A percentile compares a stretch with the other conserved stretches of the same genome.
phyloP scores from a whole-genome alignment of 2,888 invertebrate species.

The Arctia plantaginis region DNA sequence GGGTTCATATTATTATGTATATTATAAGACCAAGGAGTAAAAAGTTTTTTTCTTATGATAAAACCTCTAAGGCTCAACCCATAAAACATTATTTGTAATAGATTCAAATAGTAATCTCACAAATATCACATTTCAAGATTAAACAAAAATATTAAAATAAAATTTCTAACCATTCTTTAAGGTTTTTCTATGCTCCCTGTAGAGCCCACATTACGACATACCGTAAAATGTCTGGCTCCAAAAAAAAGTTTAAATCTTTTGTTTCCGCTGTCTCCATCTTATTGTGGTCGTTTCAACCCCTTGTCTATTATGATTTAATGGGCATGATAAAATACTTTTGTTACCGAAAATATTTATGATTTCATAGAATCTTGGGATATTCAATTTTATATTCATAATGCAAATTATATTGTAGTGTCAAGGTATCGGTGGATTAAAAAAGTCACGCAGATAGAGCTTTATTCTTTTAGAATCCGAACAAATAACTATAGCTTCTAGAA shows the following conservation, averaged over 20 bases:
- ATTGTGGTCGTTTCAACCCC: slow-evolving; percentile 63
- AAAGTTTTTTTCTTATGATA: neutral
- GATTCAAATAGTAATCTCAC: neutral
- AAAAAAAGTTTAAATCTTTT: slow-evolving; percentile 62
- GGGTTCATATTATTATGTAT: too few species aligned
- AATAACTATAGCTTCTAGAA: neutral
- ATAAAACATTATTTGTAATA: neutral
- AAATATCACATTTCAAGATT: slow-evolving; percentile 7
- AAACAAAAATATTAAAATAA: slow-evolving; percentile 23
- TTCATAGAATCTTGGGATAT: neutral
- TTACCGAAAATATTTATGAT: neutral
- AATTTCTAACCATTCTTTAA: slow-evolving; percentile 62
- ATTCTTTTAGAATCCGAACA: neutral
- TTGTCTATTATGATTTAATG: slow-evolving; percentile 65
- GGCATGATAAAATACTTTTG: slow-evolving; percentile 18
- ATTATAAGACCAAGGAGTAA: neutral
- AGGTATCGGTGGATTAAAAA: neutral
- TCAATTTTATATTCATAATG: neutral
- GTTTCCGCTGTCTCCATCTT: slow-evolving; percentile 56
- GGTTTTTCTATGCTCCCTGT: slow-evolving; percentile 72
- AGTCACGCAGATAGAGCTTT: neutral
- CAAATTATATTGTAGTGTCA: neutral
- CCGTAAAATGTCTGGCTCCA: slow-evolving; percentile 61
- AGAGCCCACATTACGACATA: slow-evolving; percentile 58
- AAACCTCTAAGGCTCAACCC: too few species aligned